phyloP scores from a whole-genome alignment of 1,140 invertebrate species.

The Mamestra configurata region DNA sequence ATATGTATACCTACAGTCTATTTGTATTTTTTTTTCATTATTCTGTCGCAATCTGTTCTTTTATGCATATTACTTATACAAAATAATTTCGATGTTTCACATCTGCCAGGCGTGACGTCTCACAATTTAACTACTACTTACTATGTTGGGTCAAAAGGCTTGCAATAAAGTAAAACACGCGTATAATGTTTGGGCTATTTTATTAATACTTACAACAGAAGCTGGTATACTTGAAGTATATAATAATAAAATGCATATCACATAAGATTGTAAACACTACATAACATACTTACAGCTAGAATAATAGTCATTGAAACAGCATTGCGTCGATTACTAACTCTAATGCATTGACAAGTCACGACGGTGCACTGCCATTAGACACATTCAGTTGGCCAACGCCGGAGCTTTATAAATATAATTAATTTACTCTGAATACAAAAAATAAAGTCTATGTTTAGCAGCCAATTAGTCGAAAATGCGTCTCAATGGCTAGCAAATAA shows the following conservation, averaged over 20 bases:
- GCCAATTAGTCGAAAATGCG: conserved; percentile 17
- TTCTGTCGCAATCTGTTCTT: no score
- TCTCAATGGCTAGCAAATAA: conserved; percentile 30
- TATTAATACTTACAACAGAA: conserved; percentile 87
- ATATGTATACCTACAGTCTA: no score
- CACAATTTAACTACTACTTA: no score
- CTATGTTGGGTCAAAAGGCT: background rate
- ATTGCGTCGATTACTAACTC: conserved; percentile 63
- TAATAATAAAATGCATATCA: conserved; percentile 87
- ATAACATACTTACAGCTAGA: conserved; percentile 85
- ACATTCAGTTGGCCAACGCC: conserved; percentile 39
- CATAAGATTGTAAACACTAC: conserved; percentile 87
- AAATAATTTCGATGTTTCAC: no score
- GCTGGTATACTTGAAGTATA: conserved; percentile 87
- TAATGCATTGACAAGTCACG: conserved; percentile 68
- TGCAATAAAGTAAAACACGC: background rate
- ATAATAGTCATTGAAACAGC: conserved; percentile 81
- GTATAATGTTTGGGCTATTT: conserved; percentile 63
- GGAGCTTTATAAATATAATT: conserved; percentile 28
- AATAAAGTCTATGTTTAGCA: conserved; percentile 41
- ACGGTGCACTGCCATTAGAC: conserved; percentile 12
- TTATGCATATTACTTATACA: no score
- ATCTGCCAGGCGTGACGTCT: no score
- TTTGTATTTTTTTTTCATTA: no score
- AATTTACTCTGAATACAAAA: conserved; percentile 38